Evolutionary conservation across 1,140 invertebrate genomes (phyloP).

Genomic region (Littorina saxatilis): DNA sequence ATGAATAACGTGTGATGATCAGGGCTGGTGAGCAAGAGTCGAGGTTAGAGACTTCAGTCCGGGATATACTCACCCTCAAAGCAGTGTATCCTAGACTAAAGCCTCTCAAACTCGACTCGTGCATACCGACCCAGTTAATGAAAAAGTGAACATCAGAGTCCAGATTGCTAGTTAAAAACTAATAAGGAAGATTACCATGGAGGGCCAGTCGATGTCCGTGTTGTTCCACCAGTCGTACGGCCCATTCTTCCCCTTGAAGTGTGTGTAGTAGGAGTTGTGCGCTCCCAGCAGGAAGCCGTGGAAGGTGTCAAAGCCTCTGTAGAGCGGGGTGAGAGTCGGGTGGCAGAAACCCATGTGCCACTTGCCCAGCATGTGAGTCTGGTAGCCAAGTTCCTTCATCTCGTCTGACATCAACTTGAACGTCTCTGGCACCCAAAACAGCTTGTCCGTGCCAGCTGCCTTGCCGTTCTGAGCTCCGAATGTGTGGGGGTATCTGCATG

Average conservation of each 20-base stretch:
- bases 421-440: constrained; percentile 2
- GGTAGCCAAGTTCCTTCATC: constrained; percentile 63
- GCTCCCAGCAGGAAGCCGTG: constrained; percentile 58
- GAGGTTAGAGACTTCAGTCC: too few relatives aligned
- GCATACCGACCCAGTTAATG: too few relatives aligned
- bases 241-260: background rate
- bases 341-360: constrained; percentile 75
- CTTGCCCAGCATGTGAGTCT: constrained; percentile 73
- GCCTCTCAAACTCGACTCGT: too few relatives aligned
- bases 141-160: too few relatives aligned
- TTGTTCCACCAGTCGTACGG: constrained; percentile 8
- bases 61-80: too few relatives aligned
- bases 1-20: too few relatives aligned
- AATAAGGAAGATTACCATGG: background rate
- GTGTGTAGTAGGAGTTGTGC: background rate
- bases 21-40: too few relatives aligned
- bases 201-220: background rate
- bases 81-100: too few relatives aligned
- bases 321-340: constrained; percentile 62
- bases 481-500: constrained; percentile 11
- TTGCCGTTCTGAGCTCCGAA: background rate
- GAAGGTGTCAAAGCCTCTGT: constrained; percentile 72
- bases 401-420: constrained; percentile 75
- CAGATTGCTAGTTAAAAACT: too few relatives aligned
- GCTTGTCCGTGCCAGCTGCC: background rate